Evolutionary conservation across 2,797 vertebrate genomes (phyloP).

Genomic region (Cephalopachus bancanus): DNA sequence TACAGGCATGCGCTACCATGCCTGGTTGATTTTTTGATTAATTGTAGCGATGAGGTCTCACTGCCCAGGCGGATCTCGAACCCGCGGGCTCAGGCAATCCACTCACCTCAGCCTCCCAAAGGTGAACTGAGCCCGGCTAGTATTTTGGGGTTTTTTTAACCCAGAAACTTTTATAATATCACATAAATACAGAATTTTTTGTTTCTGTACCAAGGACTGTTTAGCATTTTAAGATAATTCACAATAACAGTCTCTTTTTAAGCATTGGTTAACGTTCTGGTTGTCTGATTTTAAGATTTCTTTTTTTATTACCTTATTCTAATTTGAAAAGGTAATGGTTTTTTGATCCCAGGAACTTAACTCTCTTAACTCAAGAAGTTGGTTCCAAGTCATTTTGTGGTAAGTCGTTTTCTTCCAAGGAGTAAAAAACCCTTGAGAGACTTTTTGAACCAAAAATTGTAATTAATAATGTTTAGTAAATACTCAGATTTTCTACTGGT

Average conservation of each 20-base stretch:
- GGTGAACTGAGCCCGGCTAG: too few species aligned
- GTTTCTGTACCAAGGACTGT: slow-evolving; percentile 10
- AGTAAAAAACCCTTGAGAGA: not conserved
- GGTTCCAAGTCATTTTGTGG: slow-evolving; percentile 20
- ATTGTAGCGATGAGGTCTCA: too few species aligned
- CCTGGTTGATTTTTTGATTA: too few species aligned
- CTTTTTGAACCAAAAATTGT: slow-evolving; percentile 20
- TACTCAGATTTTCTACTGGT: not conserved
- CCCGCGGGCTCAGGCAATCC: too few species aligned
- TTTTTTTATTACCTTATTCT: slow-evolving; percentile 52
- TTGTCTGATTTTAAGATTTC: slow-evolving; percentile 59
- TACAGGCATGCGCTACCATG: too few species aligned
- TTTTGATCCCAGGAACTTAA: slow-evolving; percentile 58
- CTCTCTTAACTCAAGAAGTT: not conserved
- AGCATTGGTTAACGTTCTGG: slow-evolving; percentile 43
- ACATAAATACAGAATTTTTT: not conserved
- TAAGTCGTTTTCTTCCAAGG: not conserved
- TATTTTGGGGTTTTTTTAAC: not conserved
- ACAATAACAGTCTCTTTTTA: slow-evolving; percentile 30
- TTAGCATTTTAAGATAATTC: slow-evolving; percentile 5
- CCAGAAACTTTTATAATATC: slow-evolving; percentile 29
- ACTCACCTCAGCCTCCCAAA: too few species aligned
- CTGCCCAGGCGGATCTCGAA: too few species aligned
- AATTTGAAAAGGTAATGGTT: slow-evolving; percentile 11
- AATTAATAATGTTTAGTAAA: slow-evolving; percentile 22